phyloP scores from a whole-genome alignment of 64 coral and sea anemone species.

The Orbicella faveolata region DNA sequence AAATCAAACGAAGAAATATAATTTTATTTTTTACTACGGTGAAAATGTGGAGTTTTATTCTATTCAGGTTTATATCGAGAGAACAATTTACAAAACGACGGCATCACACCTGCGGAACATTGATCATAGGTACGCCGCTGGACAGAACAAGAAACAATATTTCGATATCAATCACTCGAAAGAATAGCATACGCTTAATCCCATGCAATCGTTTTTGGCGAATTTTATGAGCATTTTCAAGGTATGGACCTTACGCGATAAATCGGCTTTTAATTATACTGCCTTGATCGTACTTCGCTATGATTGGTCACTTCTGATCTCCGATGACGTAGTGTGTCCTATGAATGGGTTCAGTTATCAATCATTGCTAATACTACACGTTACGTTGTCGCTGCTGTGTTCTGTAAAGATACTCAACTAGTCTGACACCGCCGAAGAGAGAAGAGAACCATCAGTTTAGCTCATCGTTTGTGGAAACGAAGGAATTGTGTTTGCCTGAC shows the following conservation, averaged over 20 bases:
- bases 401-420: neutral
- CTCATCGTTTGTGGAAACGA: neutral
- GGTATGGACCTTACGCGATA: neutral
- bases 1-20: too few relatives aligned
- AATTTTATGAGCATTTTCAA: slow-evolving; percentile 4
- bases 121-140: neutral
- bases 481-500: neutral
- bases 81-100: neutral
- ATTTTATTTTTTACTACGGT: too few relatives aligned
- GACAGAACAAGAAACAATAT: neutral
- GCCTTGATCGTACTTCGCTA: neutral
- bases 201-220: neutral
- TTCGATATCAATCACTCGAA: slow-evolving; percentile 8
- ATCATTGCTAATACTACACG: neutral
- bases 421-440: neutral
- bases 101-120: neutral
- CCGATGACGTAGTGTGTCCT: slow-evolving; percentile 3
- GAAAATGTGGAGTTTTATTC: neutral
- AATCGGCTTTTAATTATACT: neutral
- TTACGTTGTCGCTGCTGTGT: too few relatives aligned
- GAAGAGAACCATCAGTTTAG: neutral
- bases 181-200: neutral
- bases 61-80: neutral
- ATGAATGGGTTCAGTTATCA: slow-evolving; percentile 32
- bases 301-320: slow-evolving; percentile 35